Conservation (phyloP, 2,113 vertebrate species). For the Nerophis ophidion region DNA sequence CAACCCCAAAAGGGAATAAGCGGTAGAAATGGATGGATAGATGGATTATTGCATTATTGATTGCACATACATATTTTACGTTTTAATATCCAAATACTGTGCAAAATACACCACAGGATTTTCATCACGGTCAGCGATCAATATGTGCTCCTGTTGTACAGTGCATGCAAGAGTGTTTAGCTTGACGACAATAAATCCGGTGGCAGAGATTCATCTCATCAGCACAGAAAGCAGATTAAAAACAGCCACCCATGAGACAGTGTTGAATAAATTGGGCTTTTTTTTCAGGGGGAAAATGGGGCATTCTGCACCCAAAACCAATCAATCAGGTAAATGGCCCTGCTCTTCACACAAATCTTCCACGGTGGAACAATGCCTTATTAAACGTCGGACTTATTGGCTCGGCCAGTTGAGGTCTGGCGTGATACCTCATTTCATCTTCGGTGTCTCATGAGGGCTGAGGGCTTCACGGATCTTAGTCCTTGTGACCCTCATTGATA, state of each 20-base stretch:
- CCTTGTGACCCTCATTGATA: constrained; percentile 67
- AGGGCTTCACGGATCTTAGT: constrained; percentile 35
- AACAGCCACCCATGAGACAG: constrained; percentile 46
- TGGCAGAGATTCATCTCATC: constrained; percentile 50
- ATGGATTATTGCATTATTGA: too few species aligned
- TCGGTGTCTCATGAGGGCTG: constrained; percentile 32
- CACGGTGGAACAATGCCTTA: constrained; percentile 30
- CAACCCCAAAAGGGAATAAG: too few species aligned
- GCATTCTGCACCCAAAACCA: constrained; percentile 44
- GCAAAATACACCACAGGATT: background rate
- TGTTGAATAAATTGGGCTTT: constrained; percentile 59
- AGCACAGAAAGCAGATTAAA: constrained; percentile 57
- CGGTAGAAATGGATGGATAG: too few species aligned
- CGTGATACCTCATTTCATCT: constrained; percentile 53
- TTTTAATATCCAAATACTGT: too few species aligned
- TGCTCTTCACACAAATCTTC: constrained; percentile 52
- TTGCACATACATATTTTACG: too few species aligned
- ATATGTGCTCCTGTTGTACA: constrained; percentile 18
- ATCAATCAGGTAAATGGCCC: constrained; percentile 65
- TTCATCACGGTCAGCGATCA: constrained; percentile 2
- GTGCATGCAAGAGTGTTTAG: constrained; percentile 12
- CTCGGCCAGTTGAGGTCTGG: constrained; percentile 42
- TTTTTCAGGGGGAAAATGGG: constrained; percentile 51
- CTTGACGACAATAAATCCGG: constrained; percentile 24
- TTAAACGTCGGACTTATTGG: constrained; percentile 41